phyloP scores from a whole-genome alignment of 2,888 invertebrate species.

The Andrena praecox region DNA sequence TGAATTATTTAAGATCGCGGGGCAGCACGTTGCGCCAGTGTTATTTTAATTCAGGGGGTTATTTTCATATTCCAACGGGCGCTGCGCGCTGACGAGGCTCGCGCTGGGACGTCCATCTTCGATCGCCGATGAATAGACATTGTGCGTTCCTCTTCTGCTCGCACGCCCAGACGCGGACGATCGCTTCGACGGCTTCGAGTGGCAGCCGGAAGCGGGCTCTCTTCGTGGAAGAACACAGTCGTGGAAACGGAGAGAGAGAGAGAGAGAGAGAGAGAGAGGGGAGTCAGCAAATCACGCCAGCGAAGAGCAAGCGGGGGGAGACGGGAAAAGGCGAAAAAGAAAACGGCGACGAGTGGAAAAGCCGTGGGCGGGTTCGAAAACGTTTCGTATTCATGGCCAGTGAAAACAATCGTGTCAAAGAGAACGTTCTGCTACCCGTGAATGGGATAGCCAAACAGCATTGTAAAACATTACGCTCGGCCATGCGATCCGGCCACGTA shows the following conservation, averaged over 20 bases:
- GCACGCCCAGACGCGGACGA: conserved; percentile 36
- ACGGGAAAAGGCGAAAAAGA: not conserved
- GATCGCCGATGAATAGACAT: conserved; percentile 75
- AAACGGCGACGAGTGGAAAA: conserved; percentile 48
- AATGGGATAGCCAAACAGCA: conserved; percentile 60
- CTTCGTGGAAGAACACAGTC: conserved; percentile 45
- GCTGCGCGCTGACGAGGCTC: conserved; percentile 38
- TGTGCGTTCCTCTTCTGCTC: conserved; percentile 48
- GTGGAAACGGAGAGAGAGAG: conserved; percentile 26
- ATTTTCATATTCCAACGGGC: conserved; percentile 82
- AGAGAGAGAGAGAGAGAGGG: conserved; percentile 16
- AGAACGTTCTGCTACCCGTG: conserved; percentile 52
- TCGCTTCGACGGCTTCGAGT: conserved; percentile 52
- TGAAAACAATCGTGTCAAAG: conserved; percentile 71
- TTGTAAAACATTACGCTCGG: conserved; percentile 52
- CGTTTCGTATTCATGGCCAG: conserved; percentile 64
- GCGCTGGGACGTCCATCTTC: conserved; percentile 68
- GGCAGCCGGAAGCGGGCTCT: conserved; percentile 69
- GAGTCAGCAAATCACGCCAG: not conserved
- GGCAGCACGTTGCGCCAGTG: conserved; percentile 68
- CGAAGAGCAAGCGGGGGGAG: not conserved
- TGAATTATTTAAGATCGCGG: conserved; percentile 81
- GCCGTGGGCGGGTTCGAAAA: conserved; percentile 51
- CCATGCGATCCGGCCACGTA: conserved; percentile 24
- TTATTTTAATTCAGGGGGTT: conserved; percentile 81